Evolutionary conservation across 2,113 vertebrate species (phyloP), one percentile per base, ranked within the genome.

Genomic region (Lontra canadensis): DNA sequence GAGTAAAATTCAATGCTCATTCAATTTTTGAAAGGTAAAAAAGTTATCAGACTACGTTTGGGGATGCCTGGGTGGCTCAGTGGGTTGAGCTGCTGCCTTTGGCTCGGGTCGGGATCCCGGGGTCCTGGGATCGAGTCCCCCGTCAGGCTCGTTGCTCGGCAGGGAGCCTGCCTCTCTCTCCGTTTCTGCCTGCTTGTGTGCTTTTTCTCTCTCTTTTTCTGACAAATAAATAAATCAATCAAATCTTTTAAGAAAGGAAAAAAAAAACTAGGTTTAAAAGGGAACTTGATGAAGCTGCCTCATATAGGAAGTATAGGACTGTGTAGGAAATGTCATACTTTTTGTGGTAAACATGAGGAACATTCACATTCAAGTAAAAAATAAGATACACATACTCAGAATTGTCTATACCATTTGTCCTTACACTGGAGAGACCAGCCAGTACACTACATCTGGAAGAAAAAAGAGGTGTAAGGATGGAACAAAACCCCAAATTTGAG

Each of bases 1-100:
- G 26, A 74, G 55, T 91, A 94, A 57, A 90, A 65, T 90, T 90
- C 57, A 82, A 29, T 83, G 74, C 21, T 4, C 59, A 84, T 44
- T 96, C 67, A 91, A 76, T 88, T 92, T 92, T 78, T 71, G 79
- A 90, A 88, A 71, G 26, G 44, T 36, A 94, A 93, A 76, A 25
- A 65, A 4, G 34, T 23, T 29, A 23, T 79, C 69, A 61, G 71
- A 80, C 17, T 90, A 55, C 26, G 12, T 67, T 67, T 95, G 49
- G 49, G 14, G 49, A 17, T 4, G 14, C 14, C 49, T 52, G 49
- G 4, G 3, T 52, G 4, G 49, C 49, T 52, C 49, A 52, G 49
- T 52, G 15, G 14, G 49, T 52, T 17, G 49, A 52, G 49, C 49
- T 3, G 14, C 49, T 52, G 49, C 49, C 49, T 52, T 52, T 52